A percentile compares a stretch with the other conserved stretches of the same genome.
These are phyloP conservation scores for Asbolus verrucosus DNA, from an alignment of 1,140 invertebrate species.

Conservation along the genomic window DNA sequence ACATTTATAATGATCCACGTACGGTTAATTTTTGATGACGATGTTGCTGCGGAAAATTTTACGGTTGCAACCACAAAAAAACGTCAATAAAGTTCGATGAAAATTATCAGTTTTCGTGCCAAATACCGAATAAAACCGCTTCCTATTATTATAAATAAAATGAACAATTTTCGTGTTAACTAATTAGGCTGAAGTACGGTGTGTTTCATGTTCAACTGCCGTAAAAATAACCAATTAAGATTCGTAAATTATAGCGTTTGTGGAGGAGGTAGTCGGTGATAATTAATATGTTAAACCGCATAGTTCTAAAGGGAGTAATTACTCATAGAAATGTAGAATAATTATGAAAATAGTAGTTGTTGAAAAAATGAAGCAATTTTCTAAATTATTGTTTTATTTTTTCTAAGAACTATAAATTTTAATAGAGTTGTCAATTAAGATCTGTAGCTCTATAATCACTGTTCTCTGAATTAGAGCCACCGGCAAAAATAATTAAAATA, in stretches of 20 bases:
- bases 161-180: conserved; percentile 3
- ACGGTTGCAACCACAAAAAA: too few species aligned
- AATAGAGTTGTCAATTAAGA: too few species aligned
- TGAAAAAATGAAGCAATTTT: neutral
- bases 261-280: conserved; percentile 5
- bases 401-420: too few species aligned
- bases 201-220: conserved; percentile 9
- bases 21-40: too few species aligned
- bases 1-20: neutral
- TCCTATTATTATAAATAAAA: too few species aligned
- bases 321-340: conserved; percentile 13
- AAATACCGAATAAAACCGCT: too few species aligned
- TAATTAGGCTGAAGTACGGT: neutral
- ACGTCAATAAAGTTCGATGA: neutral
- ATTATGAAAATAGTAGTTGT: neutral
- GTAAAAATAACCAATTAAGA: conserved; percentile 5
- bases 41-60: too few species aligned
- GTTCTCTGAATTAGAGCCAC: too few species aligned
- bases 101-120: too few species aligned
- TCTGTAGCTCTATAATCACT: too few species aligned
- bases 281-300: conserved; percentile 3
- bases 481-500: too few species aligned
- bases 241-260: neutral
- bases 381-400: too few species aligned
- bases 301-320: neutral